A percentile compares a stretch with the other conserved stretches of the same genome.
Evolutionary conservation across 2,797 vertebrate genomes (phyloP).

Genomic region (Melanotaenia nigrans): DNA sequence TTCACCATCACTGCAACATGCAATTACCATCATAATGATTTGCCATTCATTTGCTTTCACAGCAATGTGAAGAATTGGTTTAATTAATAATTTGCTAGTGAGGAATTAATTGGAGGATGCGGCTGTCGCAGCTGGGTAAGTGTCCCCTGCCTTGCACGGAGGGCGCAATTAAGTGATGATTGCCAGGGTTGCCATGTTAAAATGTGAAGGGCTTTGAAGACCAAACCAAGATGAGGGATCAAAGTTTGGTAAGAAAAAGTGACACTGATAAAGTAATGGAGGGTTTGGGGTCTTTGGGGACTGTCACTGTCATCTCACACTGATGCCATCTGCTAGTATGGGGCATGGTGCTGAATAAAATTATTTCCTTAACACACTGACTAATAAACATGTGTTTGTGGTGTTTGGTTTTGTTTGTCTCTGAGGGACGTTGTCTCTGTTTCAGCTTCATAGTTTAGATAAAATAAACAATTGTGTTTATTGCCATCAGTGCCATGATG

Average conservation of each 20-base stretch:
- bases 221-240: constrained; percentile 2
- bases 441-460: background rate
- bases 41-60: constrained; percentile 75
- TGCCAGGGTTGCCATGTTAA: constrained; percentile 49
- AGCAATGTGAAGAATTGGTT: constrained; percentile 72
- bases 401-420: constrained; percentile 24
- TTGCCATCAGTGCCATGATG: background rate
- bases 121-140: constrained; percentile 51
- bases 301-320: constrained; percentile 37
- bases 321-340: constrained; percentile 34
- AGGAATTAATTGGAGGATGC: constrained; percentile 73
- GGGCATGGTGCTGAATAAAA: constrained; percentile 24
- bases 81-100: constrained; percentile 78
- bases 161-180: constrained; percentile 65
- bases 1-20: constrained; percentile 73
- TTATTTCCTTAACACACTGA: constrained; percentile 26
- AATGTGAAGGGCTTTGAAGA: constrained; percentile 63
- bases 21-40: constrained; percentile 81
- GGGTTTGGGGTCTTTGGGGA: constrained; percentile 34
- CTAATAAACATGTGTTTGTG: background rate
- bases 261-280: constrained; percentile 63
- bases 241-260: constrained; percentile 16
- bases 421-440: constrained; percentile 1
- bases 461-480: background rate
- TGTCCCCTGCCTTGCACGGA: constrained; percentile 47